Percentiles rank a stretch among this genome's conserved stretches.
Evolutionary conservation across 53 echinoderm and acorn worm genomes (phyloP).

Genomic region (Mesocentrotus franciscanus): DNA sequence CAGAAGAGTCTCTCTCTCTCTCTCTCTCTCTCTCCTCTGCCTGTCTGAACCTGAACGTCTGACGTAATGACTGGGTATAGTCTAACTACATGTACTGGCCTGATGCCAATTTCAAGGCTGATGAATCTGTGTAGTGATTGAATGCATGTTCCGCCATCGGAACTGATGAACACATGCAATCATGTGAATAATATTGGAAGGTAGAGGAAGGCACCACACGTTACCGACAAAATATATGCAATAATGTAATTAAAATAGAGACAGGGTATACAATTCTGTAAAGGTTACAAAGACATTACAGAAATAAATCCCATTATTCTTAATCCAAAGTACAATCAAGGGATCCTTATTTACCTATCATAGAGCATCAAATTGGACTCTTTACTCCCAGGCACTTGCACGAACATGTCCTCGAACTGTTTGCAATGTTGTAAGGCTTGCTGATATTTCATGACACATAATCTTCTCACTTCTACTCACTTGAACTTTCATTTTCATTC

Average conservation of each 20-base stretch:
- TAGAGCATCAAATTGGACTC: neutral
- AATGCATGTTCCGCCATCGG: neutral
- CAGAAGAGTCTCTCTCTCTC: neutral
- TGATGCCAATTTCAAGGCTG: conserved; percentile 55
- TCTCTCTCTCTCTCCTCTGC: conserved; percentile 17
- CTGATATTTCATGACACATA: neutral
- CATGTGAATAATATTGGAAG: neutral
- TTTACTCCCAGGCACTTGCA: conserved; percentile 42
- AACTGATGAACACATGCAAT: neutral
- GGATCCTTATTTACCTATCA: neutral
- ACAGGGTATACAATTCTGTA: neutral
- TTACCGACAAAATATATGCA: neutral
- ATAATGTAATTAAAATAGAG: neutral
- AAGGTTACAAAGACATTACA: neutral
- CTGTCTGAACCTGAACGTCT: conserved; percentile 45
- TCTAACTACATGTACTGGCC: neutral
- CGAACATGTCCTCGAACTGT: neutral
- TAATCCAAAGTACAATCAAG: neutral
- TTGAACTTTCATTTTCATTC: neutral
- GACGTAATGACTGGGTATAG: conserved; percentile 41
- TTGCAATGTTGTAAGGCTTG: neutral
- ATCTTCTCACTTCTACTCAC: neutral
- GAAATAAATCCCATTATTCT: neutral
- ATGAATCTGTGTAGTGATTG: neutral
- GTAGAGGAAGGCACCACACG: neutral